Percentiles rank a stretch among this genome's conserved stretches.
Conservation (phyloP, 2,113 vertebrate species). For the Nibea albiflora region DNA sequence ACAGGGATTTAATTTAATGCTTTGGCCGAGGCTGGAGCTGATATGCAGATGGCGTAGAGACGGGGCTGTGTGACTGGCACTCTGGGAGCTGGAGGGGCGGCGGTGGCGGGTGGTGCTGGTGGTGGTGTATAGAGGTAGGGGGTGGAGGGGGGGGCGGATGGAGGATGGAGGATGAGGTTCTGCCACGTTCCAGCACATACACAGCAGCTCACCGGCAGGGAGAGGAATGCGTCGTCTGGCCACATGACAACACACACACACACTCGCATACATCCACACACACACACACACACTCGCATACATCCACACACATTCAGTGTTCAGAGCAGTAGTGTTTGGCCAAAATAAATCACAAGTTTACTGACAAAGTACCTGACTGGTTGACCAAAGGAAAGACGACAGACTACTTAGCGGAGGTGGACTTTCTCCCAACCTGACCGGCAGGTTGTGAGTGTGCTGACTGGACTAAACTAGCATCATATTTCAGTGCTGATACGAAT, state of each 20-base stretch:
- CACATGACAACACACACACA: constrained; percentile 34
- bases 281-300: background rate
- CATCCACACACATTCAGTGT: background rate
- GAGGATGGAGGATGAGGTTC: constrained; percentile 42
- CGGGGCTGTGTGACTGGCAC: constrained; percentile 83
- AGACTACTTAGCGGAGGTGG: background rate
- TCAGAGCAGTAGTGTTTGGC: constrained; percentile 8
- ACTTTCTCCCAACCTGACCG: background rate
- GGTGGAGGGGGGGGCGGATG: constrained; percentile 26
- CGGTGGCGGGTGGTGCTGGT: constrained; percentile 15
- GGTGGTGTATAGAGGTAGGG: constrained; percentile 47
- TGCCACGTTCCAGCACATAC: constrained; percentile 81
- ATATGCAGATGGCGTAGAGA: constrained; percentile 87
- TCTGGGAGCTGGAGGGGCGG: constrained; percentile 77
- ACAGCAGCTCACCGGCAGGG: constrained; percentile 72
- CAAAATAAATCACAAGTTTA: constrained; percentile 23
- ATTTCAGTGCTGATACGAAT: background rate
- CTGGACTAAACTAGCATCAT: background rate
- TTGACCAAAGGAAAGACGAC: background rate
- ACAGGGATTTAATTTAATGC: constrained; percentile 88
- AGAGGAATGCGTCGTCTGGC: constrained; percentile 62
- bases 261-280: too few species aligned
- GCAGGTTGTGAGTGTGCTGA: background rate
- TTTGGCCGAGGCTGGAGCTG: constrained; percentile 83
- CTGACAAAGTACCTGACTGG: constrained; percentile 4